These are phyloP conservation scores for Takifugu rubripes DNA, from an alignment of 2,797 vertebrate genomes.

Conservation along the genomic window DNA sequence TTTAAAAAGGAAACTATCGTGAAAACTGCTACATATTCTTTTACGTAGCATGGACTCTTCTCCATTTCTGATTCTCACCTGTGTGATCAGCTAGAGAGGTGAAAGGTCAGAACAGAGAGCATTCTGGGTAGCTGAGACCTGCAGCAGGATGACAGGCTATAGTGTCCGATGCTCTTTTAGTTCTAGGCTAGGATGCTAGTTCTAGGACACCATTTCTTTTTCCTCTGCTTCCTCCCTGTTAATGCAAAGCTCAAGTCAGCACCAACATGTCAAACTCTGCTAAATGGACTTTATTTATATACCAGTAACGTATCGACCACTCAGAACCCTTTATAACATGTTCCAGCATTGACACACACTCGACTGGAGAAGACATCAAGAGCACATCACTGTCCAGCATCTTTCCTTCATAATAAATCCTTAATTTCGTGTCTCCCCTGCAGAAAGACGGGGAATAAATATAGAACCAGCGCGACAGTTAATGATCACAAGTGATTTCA, in stretches of 20 bases:
- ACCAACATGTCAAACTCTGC: background rate
- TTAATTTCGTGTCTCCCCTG: too few species aligned
- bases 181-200: too few species aligned
- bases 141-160: constrained; percentile 6
- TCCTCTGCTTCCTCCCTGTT: background rate
- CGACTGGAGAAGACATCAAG: background rate
- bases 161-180: too few species aligned
- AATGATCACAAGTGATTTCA: too few species aligned
- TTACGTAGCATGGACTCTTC: constrained; percentile 3
- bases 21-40: background rate
- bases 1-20: too few species aligned
- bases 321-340: background rate
- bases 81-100: constrained; percentile 51
- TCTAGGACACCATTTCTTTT: too few species aligned
- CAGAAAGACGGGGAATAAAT: too few species aligned
- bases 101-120: constrained; percentile 40
- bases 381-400: background rate
- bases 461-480: too few species aligned
- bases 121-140: constrained; percentile 14
- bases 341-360: background rate
- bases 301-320: background rate
- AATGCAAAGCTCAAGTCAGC: background rate
- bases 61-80: constrained; percentile 4
- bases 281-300: background rate
- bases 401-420: background rate